Evolutionary conservation across 2,888 invertebrate species (phyloP).

Genomic region (Diaprepes abbreviatus): DNA sequence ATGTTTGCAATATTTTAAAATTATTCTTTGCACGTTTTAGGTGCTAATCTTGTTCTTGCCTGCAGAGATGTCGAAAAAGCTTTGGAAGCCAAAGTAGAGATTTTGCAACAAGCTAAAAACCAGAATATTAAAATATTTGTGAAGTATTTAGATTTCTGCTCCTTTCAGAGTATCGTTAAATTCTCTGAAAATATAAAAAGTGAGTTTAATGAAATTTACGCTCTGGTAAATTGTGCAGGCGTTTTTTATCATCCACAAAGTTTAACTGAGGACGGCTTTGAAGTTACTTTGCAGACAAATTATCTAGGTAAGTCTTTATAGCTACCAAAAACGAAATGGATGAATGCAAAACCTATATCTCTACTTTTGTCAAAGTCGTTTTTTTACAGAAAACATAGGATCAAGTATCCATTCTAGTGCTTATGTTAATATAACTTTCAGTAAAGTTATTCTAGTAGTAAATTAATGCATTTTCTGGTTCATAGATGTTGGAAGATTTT

Average conservation of each 20-base stretch:
- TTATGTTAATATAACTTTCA: too few species aligned
- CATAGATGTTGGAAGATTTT: too few species aligned
- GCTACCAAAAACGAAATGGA: too few species aligned
- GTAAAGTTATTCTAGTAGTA: too few species aligned
- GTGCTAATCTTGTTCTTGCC: slow-evolving; percentile 71
- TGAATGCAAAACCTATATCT: too few species aligned
- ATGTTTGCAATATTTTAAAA: too few species aligned
- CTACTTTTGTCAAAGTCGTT: too few species aligned
- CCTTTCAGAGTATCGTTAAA: slow-evolving; percentile 63
- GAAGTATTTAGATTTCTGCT: slow-evolving; percentile 64
- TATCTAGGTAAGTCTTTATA: slow-evolving; percentile 67
- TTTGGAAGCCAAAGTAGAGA: slow-evolving; percentile 65
- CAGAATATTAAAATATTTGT: slow-evolving; percentile 58
- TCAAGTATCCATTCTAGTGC: too few species aligned
- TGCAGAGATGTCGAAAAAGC: slow-evolving; percentile 70
- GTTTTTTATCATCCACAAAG: slow-evolving; percentile 70
- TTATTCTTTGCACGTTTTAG: too few species aligned
- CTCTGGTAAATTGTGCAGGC: slow-evolving; percentile 71
- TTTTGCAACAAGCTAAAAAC: slow-evolving; percentile 59
- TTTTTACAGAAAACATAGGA: too few species aligned
- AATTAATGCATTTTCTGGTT: too few species aligned
- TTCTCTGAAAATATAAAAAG: slow-evolving; percentile 62
- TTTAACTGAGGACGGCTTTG: slow-evolving; percentile 70
- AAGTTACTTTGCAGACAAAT: slow-evolving; percentile 72
- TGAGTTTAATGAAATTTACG: slow-evolving; percentile 65